Conservation (phyloP, 2,797 vertebrate genomes). For the Gobionotothen gibberifrons region DNA sequence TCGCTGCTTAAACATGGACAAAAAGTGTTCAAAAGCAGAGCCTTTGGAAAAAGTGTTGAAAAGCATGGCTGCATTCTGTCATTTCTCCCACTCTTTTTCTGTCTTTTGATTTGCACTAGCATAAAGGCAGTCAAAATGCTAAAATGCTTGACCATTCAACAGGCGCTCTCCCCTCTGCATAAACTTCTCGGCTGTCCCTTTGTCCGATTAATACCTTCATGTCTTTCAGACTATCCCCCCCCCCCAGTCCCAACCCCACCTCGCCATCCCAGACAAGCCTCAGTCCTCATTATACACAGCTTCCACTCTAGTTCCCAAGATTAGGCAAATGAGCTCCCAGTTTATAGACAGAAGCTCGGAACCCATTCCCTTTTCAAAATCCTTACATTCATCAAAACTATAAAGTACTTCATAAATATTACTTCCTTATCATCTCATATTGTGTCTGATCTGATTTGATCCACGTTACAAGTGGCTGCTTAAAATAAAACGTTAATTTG, state of each 20-base stretch:
- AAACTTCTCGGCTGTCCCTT: conserved; percentile 83
- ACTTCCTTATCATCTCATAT: conserved; percentile 34
- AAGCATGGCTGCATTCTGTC: conserved; percentile 51
- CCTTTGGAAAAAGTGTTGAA: conserved; percentile 61
- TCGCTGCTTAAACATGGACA: conserved; percentile 45
- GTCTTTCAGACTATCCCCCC: conserved; percentile 78
- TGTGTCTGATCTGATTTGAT: conserved; percentile 26
- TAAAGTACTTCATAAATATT: conserved; percentile 52
- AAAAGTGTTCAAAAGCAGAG: conserved; percentile 64
- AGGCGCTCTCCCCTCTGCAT: conserved; percentile 77
- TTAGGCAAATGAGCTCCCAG: conserved; percentile 89
- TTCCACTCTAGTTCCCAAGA: conserved; percentile 90
- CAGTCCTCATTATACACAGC: conserved; percentile 85
- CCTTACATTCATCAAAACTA: conserved; percentile 57
- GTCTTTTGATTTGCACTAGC: conserved; percentile 65
- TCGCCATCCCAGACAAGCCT: conserved; percentile 78
- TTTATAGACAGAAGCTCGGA: conserved; percentile 78
- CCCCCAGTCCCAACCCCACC: conserved; percentile 51
- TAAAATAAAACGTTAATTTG: background rate
- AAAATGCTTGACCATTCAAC: conserved; percentile 84
- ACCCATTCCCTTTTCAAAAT: conserved; percentile 71
- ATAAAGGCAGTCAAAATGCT: conserved; percentile 82
- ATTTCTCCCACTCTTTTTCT: conserved; percentile 53
- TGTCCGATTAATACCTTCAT: conserved; percentile 87
- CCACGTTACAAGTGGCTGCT: conserved; percentile 30